phyloP scores from a whole-genome alignment of 2,113 vertebrate species.

The Microcebus ravelobensis region DNA sequence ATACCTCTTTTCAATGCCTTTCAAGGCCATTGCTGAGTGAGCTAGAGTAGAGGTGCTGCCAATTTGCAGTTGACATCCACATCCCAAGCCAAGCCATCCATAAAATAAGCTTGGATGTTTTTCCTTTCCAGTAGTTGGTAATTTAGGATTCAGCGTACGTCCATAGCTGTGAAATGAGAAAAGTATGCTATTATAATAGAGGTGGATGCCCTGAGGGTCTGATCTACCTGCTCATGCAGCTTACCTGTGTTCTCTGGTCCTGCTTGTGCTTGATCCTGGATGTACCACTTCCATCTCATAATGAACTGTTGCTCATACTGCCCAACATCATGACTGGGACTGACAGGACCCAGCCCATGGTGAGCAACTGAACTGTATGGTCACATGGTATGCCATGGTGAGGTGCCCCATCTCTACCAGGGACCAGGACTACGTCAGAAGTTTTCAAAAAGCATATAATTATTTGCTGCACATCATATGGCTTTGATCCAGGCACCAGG shows the following conservation, averaged over 20 bases:
- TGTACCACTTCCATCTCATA: neutral
- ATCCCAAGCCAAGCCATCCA: neutral
- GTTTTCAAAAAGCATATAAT: neutral
- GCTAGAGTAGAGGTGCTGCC: neutral
- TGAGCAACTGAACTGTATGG: neutral
- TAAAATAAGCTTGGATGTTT: neutral
- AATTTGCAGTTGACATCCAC: neutral
- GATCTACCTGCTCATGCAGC: neutral
- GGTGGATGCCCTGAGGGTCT: neutral
- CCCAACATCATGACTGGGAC: neutral
- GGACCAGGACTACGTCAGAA: neutral
- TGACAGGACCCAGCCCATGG: neutral
- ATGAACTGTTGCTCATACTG: neutral
- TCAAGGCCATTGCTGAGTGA: neutral
- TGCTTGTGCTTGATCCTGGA: neutral
- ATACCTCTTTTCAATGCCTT: neutral
- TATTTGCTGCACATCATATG: neutral
- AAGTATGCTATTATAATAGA: neutral
- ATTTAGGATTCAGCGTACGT: neutral
- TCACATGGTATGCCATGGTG: neutral
- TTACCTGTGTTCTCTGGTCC: neutral
- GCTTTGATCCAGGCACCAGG: neutral
- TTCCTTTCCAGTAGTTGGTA: neutral
- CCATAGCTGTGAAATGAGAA: neutral
- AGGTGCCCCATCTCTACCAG: neutral